Conservation (phyloP, 2,797 vertebrate species). For the Ficedula albicollis region DNA sequence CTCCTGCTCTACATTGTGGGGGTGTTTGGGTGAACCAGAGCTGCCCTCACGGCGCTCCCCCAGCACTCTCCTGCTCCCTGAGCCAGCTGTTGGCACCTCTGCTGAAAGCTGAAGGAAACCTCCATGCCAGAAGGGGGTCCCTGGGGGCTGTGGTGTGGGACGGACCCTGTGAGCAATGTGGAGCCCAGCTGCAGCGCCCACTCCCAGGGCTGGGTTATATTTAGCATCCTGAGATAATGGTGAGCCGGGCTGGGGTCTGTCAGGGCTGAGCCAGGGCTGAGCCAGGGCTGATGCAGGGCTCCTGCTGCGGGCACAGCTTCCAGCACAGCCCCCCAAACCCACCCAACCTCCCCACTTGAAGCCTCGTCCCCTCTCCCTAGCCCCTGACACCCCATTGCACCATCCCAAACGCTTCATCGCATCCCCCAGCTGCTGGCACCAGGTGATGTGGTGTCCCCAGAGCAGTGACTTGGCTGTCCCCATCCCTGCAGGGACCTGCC, state of each 20-base stretch:
- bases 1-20: neutral
- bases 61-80: rapidly evolving
- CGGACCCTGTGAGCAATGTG: rapidly evolving
- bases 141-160: neutral
- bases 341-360: neutral
- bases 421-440: neutral
- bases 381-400: neutral
- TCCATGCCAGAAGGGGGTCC: no score
- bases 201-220: neutral
- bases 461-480: rapidly evolving
- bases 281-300: neutral
- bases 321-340: neutral
- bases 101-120: neutral
- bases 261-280: neutral
- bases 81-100: rapidly evolving
- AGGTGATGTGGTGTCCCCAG: neutral
- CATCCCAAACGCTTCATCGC: neutral
- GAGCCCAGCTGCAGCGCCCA: neutral
- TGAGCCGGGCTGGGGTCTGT: neutral
- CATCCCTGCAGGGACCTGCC: neutral
- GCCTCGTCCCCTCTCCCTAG: neutral
- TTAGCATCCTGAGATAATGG: rapidly evolving
- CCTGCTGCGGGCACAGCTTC: rapidly evolving
- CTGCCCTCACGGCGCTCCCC: neutral
- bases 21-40: neutral